Conservation (phyloP, 2,797 vertebrate species). For the Aphelocoma californica region DNA sequence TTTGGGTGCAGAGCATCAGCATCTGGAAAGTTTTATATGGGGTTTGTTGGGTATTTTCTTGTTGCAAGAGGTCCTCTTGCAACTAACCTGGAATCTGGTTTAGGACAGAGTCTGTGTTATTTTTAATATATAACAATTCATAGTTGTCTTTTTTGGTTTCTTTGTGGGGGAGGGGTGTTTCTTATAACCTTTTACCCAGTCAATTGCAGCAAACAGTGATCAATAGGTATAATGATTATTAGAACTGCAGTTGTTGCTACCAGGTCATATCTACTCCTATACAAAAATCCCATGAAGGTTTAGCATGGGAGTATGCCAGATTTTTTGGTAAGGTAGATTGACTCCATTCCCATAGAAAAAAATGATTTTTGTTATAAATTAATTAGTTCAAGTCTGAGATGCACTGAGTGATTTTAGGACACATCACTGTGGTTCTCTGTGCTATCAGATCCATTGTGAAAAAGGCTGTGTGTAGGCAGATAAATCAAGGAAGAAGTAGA, state of each 20-base stretch:
- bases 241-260: background rate
- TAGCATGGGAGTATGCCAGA: accelerated
- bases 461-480: background rate
- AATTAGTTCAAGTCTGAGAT: background rate
- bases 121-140: background rate
- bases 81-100: background rate
- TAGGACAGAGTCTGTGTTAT: background rate
- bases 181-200: background rate
- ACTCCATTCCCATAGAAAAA: background rate
- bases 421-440: background rate
- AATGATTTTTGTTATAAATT: background rate
- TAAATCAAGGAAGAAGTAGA: background rate
- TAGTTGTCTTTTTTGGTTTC: background rate
- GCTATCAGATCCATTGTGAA: background rate
- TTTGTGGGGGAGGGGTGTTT: background rate
- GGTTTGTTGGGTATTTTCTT: accelerated
- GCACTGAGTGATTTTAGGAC: background rate
- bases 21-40: background rate
- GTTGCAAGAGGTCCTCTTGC: background rate
- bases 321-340: background rate
- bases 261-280: background rate
- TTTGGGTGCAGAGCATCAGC: background rate
- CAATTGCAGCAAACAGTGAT: background rate
- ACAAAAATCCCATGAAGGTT: background rate
- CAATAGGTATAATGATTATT: background rate